Conservation (phyloP, 2,797 vertebrate genomes). For the Sorex maritimensis region DNA sequence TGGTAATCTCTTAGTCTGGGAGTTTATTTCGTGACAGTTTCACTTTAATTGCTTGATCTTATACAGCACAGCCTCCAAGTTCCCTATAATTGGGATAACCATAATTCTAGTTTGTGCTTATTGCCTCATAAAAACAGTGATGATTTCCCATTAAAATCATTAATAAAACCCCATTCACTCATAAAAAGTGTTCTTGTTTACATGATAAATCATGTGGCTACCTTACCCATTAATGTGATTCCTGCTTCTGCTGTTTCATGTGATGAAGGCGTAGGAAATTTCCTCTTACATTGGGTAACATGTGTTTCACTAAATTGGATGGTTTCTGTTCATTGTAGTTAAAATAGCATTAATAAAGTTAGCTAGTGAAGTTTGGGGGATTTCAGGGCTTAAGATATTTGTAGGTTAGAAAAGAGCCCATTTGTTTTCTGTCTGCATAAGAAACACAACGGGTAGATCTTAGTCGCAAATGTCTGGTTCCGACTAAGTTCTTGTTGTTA, state of each 20-base stretch:
- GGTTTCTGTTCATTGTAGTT: conserved; percentile 28
- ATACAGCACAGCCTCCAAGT: neutral
- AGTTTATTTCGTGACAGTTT: conserved; percentile 19
- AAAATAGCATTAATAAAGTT: conserved; percentile 11
- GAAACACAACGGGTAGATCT: neutral
- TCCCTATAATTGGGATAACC: neutral
- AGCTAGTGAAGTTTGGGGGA: conserved; percentile 8
- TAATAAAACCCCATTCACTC: too few relatives aligned
- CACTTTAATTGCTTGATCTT: conserved; percentile 23
- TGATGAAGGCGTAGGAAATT: conserved; percentile 13
- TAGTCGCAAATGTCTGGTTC: neutral
- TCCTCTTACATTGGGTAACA: neutral
- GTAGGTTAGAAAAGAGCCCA: neutral
- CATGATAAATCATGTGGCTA: conserved; percentile 1
- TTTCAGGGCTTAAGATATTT: conserved; percentile 5
- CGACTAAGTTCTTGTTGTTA: conserved; percentile 18
- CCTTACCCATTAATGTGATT: neutral
- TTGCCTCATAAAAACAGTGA: neutral
- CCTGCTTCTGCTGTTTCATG: neutral
- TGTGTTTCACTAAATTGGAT: conserved; percentile 20
- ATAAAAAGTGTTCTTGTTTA: neutral
- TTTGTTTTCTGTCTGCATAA: conserved; percentile 26
- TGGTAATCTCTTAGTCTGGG: conserved; percentile 30
- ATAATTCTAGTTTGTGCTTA: conserved; percentile 32
- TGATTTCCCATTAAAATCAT: neutral